These are phyloP conservation scores for Amiota minor DNA, from an alignment of 2,888 invertebrate species.

Conservation along the genomic window DNA sequence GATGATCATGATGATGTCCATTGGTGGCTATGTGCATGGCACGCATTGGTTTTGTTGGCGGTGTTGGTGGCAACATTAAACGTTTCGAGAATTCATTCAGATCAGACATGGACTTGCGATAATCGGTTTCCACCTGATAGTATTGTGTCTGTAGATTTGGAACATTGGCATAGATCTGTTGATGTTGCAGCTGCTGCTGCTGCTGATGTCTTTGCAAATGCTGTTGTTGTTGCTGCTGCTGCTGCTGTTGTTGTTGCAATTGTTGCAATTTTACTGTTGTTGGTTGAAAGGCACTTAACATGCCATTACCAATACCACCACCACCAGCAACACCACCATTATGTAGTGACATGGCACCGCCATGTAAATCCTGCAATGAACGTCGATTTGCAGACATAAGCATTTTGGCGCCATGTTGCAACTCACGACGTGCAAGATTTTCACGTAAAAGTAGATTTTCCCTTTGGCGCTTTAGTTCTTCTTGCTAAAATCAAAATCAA, in stretches of 20 bases:
- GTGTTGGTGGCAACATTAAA: constrained; percentile 74
- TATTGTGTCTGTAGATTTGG: constrained; percentile 64
- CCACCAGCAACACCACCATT: constrained; percentile 41
- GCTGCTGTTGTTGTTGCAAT: constrained; percentile 48
- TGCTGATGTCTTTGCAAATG: constrained; percentile 47
- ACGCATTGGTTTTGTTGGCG: constrained; percentile 77
- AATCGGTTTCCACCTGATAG: constrained; percentile 73
- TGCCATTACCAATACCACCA: constrained; percentile 52
- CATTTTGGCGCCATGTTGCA: constrained; percentile 74
- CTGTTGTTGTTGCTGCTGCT: constrained; percentile 56
- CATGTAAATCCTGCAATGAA: constrained; percentile 79
- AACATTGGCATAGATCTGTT: constrained; percentile 64
- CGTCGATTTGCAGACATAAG: constrained; percentile 75
- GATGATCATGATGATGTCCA: constrained; percentile 46
- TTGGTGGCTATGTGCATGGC: constrained; percentile 60
- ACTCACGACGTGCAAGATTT: constrained; percentile 76
- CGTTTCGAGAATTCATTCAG: constrained; percentile 74
- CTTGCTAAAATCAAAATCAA: constrained; percentile 76
- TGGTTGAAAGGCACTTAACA: constrained; percentile 51
- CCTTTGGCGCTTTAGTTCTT: constrained; percentile 83
- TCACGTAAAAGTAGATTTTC: constrained; percentile 82
- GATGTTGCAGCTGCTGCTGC: constrained; percentile 44
- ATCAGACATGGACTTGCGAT: constrained; percentile 77
- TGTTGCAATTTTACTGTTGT: constrained; percentile 45
- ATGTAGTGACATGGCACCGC: constrained; percentile 46